These are phyloP conservation scores for Lycodopsis pacificus DNA, from an alignment of 2,797 vertebrate species.

Conservation along the genomic window DNA sequence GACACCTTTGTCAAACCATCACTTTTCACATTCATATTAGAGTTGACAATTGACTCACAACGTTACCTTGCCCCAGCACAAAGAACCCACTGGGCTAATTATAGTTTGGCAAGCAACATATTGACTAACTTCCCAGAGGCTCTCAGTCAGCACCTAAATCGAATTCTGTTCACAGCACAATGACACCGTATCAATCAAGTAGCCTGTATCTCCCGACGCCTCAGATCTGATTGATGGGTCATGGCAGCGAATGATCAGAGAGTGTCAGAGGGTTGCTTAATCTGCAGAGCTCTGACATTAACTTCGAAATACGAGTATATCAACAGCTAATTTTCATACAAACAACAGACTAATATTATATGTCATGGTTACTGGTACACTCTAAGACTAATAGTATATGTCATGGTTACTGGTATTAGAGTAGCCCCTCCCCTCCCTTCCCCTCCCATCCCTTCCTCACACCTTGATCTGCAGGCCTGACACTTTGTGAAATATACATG, in stretches of 20 bases:
- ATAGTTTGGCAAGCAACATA: slow-evolving; percentile 76
- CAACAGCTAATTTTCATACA: slow-evolving; percentile 30
- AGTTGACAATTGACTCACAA: slow-evolving; percentile 58
- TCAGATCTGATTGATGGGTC: slow-evolving; percentile 74
- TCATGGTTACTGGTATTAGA: slow-evolving; percentile 38
- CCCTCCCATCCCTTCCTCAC: neutral
- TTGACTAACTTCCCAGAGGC: slow-evolving; percentile 74
- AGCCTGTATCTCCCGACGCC: slow-evolving; percentile 62
- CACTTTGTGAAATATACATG: slow-evolving; percentile 75
- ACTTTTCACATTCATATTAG: slow-evolving; percentile 48
- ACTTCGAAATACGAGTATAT: slow-evolving; percentile 35
- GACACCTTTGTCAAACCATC: slow-evolving; percentile 44
- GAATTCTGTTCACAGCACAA: slow-evolving; percentile 74
- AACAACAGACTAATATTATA: slow-evolving; percentile 38
- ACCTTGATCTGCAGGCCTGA: slow-evolving; percentile 71
- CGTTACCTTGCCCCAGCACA: slow-evolving; percentile 63
- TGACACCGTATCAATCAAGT: slow-evolving; percentile 80
- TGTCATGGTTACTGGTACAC: too few relatives aligned
- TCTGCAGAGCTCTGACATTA: slow-evolving; percentile 57
- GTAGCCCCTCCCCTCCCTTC: neutral
- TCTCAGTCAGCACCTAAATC: slow-evolving; percentile 74
- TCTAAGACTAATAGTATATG: slow-evolving; percentile 41
- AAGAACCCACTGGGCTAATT: slow-evolving; percentile 69
- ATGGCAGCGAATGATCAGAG: slow-evolving; percentile 76
- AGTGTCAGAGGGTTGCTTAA: slow-evolving; percentile 60